Conservation (phyloP, 2,797 vertebrate genomes). For the Phoebastria nigripes region DNA sequence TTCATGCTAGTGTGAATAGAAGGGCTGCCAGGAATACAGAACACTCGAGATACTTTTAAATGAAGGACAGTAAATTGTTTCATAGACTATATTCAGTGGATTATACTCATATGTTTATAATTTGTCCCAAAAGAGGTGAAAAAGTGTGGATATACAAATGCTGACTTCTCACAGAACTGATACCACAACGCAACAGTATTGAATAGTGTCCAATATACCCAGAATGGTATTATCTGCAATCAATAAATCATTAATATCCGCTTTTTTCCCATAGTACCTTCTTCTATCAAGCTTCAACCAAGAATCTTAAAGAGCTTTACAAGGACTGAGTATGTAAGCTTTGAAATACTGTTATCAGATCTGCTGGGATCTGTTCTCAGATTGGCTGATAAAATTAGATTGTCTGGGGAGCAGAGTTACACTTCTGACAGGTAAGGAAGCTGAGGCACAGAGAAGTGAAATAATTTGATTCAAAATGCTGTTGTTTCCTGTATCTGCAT, state of each 20-base stretch:
- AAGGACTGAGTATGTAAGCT: not conserved
- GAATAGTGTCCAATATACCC: not conserved
- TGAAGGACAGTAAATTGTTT: conserved; percentile 26
- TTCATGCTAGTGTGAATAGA: not conserved
- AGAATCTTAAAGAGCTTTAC: not conserved
- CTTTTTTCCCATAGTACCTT: not conserved
- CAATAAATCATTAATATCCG: not conserved
- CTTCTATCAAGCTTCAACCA: not conserved
- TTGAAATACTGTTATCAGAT: not conserved
- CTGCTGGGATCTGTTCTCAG: not conserved
- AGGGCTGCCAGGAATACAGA: conserved; percentile 5
- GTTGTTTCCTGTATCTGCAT: not conserved
- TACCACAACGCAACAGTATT: not conserved
- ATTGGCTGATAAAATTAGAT: not conserved
- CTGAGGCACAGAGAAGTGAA: not conserved
- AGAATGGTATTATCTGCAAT: not conserved
- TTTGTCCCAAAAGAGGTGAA: conserved; percentile 16
- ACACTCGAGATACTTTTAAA: conserved; percentile 14
- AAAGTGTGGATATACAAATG: not conserved
- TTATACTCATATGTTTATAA: conserved; percentile 14
- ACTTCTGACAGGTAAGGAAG: not conserved
- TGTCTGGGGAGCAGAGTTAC: not conserved
- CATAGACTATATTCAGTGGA: not conserved
- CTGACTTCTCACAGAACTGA: not conserved
- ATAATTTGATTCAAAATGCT: not conserved